These are phyloP conservation scores for Salminus brasiliensis DNA, from an alignment of 2,113 vertebrate genomes.

Conservation along the genomic window DNA sequence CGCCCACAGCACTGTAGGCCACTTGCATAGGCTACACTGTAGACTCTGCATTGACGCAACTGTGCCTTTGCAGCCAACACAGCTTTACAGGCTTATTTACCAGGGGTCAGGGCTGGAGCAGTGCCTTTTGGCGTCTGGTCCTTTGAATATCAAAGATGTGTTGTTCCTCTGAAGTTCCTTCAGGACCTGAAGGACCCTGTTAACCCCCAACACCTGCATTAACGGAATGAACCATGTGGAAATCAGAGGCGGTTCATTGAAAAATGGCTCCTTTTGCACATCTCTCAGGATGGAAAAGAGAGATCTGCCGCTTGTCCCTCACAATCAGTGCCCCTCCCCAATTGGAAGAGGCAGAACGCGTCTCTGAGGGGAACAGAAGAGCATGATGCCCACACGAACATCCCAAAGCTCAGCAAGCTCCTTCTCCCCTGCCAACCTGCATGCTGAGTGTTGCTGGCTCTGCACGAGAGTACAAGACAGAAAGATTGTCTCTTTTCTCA, in stretches of 20 bases:
- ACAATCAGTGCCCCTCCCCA: background rate
- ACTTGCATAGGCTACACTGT: too few relatives aligned
- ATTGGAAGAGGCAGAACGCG: background rate
- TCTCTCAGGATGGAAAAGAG: background rate
- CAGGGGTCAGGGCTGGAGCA: too few relatives aligned
- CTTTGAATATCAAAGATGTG: too few relatives aligned
- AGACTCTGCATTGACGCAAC: too few relatives aligned
- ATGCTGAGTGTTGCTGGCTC: conserved; percentile 22
- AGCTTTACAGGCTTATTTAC: too few relatives aligned
- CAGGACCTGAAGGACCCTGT: too few relatives aligned
- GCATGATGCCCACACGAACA: conserved; percentile 22
- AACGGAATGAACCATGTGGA: background rate
- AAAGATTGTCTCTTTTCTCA: conserved; percentile 9
- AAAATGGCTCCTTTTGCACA: background rate
- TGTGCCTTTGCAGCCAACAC: too few relatives aligned
- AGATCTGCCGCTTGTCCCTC: background rate
- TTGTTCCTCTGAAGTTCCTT: too few relatives aligned
- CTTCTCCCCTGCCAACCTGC: conserved; percentile 33
- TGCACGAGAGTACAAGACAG: conserved; percentile 23
- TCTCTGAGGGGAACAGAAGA: conserved; percentile 18
- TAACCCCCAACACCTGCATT: too few relatives aligned
- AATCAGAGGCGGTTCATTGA: background rate
- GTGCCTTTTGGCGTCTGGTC: too few relatives aligned
- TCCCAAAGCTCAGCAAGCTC: conserved; percentile 33
- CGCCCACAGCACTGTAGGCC: too few relatives aligned